These are phyloP conservation scores for Chaenocephalus aceratus DNA, from an alignment of 2,113 vertebrate species.

Conservation along the genomic window DNA sequence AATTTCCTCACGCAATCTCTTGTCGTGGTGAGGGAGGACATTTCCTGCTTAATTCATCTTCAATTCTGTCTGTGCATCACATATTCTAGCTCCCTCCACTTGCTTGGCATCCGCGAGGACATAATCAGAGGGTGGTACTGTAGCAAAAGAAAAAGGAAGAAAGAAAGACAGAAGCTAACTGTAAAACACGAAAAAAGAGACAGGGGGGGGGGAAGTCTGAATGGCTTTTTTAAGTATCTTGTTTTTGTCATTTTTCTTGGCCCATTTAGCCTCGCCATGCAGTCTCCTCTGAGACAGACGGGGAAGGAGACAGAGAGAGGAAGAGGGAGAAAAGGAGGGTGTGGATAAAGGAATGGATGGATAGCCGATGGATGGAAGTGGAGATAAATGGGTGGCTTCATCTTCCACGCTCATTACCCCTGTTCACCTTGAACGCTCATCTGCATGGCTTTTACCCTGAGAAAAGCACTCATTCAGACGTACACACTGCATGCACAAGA, in stretches of 20 bases:
- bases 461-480: conserved; percentile 15
- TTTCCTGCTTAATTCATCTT: conserved; percentile 58
- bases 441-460: not conserved
- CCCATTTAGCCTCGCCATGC: conserved; percentile 46
- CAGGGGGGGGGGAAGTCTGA: not conserved
- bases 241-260: conserved; percentile 50
- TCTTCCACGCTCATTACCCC: conserved; percentile 40
- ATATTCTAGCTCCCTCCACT: conserved; percentile 19
- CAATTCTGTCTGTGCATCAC: conserved; percentile 56
- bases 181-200: conserved; percentile 15
- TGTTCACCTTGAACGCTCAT: conserved; percentile 61
- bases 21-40: conserved; percentile 42
- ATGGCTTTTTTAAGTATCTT: conserved; percentile 43
- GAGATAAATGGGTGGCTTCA: conserved; percentile 34
- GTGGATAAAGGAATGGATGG: conserved; percentile 9
- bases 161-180: conserved; percentile 1
- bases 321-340: not conserved
- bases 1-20: conserved; percentile 54
- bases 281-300: conserved; percentile 50
- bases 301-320: conserved; percentile 8
- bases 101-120: conserved; percentile 50
- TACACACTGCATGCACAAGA: not conserved
- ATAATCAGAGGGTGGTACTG: conserved; percentile 37
- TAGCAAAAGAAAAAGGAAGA: not conserved
- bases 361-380: conserved; percentile 24